Percentiles rank a stretch among this genome's conserved stretches.
Conservation (phyloP, 2,888 invertebrate genomes). For the Epirrita christyi region DNA sequence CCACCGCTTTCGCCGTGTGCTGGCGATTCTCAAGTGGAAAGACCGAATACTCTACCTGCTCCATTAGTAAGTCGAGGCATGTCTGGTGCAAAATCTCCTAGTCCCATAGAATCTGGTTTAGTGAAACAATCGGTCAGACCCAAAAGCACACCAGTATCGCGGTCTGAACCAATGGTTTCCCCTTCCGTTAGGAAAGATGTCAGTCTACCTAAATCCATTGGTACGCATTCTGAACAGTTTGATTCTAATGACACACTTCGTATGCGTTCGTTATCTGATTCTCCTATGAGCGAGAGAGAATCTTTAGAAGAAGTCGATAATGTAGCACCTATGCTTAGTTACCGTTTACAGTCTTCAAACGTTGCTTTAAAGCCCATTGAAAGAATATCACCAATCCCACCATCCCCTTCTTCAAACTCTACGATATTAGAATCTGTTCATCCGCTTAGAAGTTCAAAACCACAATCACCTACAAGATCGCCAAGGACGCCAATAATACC, state of each 20-base stretch:
- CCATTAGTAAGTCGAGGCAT: conserved; percentile 67
- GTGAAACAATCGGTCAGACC: conserved; percentile 63
- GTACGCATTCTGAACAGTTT: conserved; percentile 43
- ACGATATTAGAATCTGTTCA: conserved; percentile 48
- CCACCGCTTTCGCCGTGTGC: conserved; percentile 84
- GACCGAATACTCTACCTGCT: conserved; percentile 73
- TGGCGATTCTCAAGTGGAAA: conserved; percentile 81
- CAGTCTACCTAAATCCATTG: conserved; percentile 55
- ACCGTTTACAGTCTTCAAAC: conserved; percentile 49
- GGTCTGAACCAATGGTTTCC: conserved; percentile 57
- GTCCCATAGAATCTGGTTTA: conserved; percentile 71
- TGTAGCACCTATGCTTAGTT: conserved; percentile 42
- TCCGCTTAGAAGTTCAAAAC: conserved; percentile 59
- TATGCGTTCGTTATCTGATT: conserved; percentile 54
- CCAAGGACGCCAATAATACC: conserved; percentile 59
- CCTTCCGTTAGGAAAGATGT: conserved; percentile 59
- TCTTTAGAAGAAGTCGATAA: conserved; percentile 47
- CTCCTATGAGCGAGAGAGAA: conserved; percentile 56
- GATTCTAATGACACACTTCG: conserved; percentile 53
- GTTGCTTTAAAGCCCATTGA: conserved; percentile 53
- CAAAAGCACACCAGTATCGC: conserved; percentile 58
- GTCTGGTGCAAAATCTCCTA: conserved; percentile 71
- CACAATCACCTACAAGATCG: conserved; percentile 65
- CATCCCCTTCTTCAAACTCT: conserved; percentile 47
- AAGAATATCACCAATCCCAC: conserved; percentile 53